Evolutionary conservation across 2,888 invertebrate species (phyloP), one percentile per base, ranked within the genome.

Genomic region (Marronus borbonicus): DNA sequence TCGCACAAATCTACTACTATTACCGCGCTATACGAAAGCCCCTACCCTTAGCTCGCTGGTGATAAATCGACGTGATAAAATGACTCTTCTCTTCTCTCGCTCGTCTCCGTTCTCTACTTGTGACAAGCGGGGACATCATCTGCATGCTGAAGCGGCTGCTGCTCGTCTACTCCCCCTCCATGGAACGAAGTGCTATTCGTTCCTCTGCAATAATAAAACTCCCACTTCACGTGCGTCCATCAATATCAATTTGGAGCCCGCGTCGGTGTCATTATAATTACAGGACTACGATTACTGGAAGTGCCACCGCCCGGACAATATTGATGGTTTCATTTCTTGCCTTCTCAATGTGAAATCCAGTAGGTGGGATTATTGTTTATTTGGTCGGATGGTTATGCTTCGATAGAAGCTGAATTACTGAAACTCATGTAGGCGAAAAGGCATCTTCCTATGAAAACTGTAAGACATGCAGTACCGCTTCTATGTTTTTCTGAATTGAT

Each of bases 151-250:
- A 66, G 66, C 64, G 17, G 20, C 31, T 36, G 36, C 50, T 28
- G 31, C 39, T 55, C 20, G 39, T 17, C 12, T 58, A 8, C 12
- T 12, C 8, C 44, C 44, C 12, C 39, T 1, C 12, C 8, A 12
- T 44, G 8, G 31, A 36, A 20, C 39, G 20, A 39, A 1, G 65
- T 17, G n/a, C 44, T 7, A 31, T 66, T 24, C 44, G 49, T 49
- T 66, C 65, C 12, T 28, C 44, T 39, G 72, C 72, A 72, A 58
- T 72, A 58, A 72, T 72, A 58, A 72, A 72, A 72, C 72, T 72
- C 60, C 72, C 72, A 72, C 72, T 72, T 58, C 72, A 72, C 72
- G 72, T 72, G 72, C 72, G 58, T 72, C 72, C 72, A 72, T 72
- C 72, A 72, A 72, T 72, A 58, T 72, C 72, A 72, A 72, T 72